These are phyloP conservation scores for Myrmophylax atrothorax DNA, from an alignment of 2,113 vertebrate species.

Conservation along the genomic window DNA sequence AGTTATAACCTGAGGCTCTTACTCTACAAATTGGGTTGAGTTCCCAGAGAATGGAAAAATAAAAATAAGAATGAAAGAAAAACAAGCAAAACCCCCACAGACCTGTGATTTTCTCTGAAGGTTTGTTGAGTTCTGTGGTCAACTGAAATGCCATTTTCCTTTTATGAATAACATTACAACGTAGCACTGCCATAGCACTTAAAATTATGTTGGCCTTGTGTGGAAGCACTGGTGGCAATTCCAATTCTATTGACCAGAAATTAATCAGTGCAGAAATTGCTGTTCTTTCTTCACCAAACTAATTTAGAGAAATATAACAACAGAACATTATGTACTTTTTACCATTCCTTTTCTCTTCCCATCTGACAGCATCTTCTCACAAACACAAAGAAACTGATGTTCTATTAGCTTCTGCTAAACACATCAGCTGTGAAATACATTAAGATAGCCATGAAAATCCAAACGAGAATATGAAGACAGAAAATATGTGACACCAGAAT, in stretches of 20 bases:
- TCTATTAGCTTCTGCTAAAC: neutral
- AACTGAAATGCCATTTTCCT: neutral
- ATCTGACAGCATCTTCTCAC: neutral
- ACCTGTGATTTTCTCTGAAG: neutral
- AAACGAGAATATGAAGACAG: neutral
- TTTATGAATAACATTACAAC: neutral
- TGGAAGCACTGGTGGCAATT: neutral
- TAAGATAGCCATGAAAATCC: neutral
- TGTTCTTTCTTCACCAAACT: neutral
- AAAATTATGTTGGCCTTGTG: constrained; percentile 14
- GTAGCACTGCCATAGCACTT: neutral
- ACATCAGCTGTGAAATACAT: neutral
- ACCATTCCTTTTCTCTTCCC: neutral
- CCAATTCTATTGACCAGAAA: neutral
- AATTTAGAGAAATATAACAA: neutral
- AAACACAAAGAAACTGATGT: neutral
- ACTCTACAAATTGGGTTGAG: neutral
- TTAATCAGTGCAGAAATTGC: neutral
- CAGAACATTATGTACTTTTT: neutral
- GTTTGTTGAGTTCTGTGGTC: neutral
- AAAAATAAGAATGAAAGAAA: neutral
- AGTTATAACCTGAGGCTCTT: neutral
- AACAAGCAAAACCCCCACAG: neutral
- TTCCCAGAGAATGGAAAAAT: neutral
- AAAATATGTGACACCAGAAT: neutral